Evolutionary conservation across 2,888 invertebrate species (phyloP).

Genomic region (Mactromeris polynyma): DNA sequence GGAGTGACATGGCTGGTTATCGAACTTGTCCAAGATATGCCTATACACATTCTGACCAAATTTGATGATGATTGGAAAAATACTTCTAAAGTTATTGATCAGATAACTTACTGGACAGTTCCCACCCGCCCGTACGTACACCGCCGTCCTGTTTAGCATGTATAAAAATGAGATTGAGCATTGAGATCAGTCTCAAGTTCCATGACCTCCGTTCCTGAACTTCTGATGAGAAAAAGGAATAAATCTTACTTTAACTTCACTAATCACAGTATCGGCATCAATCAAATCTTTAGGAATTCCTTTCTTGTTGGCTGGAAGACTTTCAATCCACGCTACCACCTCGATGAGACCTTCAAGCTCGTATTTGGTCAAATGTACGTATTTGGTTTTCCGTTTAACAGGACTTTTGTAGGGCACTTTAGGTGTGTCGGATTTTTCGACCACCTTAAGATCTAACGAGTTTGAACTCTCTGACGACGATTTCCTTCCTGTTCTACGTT

Average conservation of each 20-base stretch:
- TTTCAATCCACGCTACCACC: slow-evolving; percentile 95
- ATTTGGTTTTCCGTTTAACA: slow-evolving; percentile 68
- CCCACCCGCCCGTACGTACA: too few species aligned
- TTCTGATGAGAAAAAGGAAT: too few species aligned
- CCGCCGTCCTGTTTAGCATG: too few species aligned
- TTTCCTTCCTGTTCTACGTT: slow-evolving; percentile 62
- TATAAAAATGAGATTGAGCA: too few species aligned
- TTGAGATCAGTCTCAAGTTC: too few species aligned
- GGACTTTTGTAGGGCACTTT: slow-evolving; percentile 59
- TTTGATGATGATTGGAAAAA: too few species aligned
- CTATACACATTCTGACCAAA: too few species aligned
- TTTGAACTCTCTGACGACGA: slow-evolving; percentile 72
- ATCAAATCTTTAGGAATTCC: slow-evolving; percentile 96
- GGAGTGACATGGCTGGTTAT: too few species aligned
- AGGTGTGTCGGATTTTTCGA: slow-evolving; percentile 44
- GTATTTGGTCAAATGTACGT: slow-evolving; percentile 79
- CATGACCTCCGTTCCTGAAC: too few species aligned
- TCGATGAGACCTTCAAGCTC: slow-evolving; percentile 87
- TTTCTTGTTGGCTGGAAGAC: slow-evolving; percentile 95
- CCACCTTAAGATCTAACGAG: slow-evolving; percentile 62
- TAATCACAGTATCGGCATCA: slow-evolving; percentile 95
- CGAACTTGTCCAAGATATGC: too few species aligned
- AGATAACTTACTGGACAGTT: too few species aligned
- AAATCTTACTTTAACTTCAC: slow-evolving; percentile 90
- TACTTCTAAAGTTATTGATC: too few species aligned